phyloP scores from a whole-genome alignment of 2,888 invertebrate genomes.

The Leucophora obtusa region DNA sequence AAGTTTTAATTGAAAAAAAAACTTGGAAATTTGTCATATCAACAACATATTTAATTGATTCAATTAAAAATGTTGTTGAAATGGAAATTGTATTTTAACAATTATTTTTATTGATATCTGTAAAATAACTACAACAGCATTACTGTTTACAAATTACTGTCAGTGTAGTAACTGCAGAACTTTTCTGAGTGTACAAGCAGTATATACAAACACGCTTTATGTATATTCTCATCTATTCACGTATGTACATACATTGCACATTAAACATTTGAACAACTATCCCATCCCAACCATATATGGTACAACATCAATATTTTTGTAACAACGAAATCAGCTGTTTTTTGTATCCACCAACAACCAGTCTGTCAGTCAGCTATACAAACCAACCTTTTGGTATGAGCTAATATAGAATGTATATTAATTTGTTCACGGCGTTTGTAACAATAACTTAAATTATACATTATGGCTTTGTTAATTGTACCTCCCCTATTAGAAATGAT shows the following conservation, averaged over 20 bases:
- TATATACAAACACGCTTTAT: slow-evolving; percentile 7
- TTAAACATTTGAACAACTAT: not conserved
- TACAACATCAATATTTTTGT: slow-evolving; percentile 19
- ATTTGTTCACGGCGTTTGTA: not conserved
- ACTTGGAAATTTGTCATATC: too few relatives aligned
- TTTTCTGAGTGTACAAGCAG: too few relatives aligned
- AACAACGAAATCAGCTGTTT: slow-evolving; percentile 54
- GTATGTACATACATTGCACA: not conserved
- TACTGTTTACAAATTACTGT: too few relatives aligned
- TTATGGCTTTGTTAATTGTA: not conserved
- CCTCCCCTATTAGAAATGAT: not conserved
- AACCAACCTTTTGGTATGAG: not conserved
- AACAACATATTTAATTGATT: too few relatives aligned
- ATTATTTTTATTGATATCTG: too few relatives aligned
- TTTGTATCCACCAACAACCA: slow-evolving; percentile 26
- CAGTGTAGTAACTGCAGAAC: too few relatives aligned
- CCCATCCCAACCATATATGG: slow-evolving; percentile 27
- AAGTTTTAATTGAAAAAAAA: too few relatives aligned
- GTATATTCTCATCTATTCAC: not conserved
- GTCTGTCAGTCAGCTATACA: not conserved
- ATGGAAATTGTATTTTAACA: too few relatives aligned
- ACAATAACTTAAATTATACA: not conserved
- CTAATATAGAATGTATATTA: not conserved
- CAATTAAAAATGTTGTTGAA: too few relatives aligned
- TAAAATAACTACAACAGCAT: too few relatives aligned